These are phyloP conservation scores for Drosophila maculinotata DNA, from an alignment of 2,888 invertebrate species.

Conservation along the genomic window DNA sequence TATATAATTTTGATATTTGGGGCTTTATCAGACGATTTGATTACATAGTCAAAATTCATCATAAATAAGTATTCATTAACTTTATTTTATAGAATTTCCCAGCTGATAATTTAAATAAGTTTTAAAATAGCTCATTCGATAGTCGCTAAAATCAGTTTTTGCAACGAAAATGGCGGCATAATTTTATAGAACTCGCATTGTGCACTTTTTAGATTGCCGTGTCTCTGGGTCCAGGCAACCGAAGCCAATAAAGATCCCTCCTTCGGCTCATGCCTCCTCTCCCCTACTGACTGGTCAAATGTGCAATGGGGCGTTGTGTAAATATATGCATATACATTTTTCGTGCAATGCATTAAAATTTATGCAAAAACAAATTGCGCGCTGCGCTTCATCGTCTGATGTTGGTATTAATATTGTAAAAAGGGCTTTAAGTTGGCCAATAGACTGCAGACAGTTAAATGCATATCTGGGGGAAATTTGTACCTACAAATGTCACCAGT, in stretches of 20 bases:
- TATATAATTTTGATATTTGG: not conserved
- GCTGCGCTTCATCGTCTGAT: conserved; percentile 12
- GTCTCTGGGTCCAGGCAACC: conserved; percentile 43
- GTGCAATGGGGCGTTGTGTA: conserved; percentile 74
- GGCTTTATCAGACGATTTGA: no score
- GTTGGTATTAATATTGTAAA: conserved; percentile 44
- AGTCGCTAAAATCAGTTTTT: conserved; percentile 20
- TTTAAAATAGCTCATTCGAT: conserved; percentile 21
- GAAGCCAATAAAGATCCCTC: conserved; percentile 41
- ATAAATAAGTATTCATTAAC: no score
- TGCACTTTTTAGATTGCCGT: conserved; percentile 29
- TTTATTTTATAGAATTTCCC: not conserved
- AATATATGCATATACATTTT: conserved; percentile 75
- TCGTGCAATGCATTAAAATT: conserved; percentile 73
- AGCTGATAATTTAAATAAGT: not conserved
- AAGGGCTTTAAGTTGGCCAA: conserved; percentile 51
- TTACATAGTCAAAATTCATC: no score
- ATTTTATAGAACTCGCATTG: conserved; percentile 37
- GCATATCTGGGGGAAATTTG: conserved; percentile 40
- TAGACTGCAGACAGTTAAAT: conserved; percentile 55
- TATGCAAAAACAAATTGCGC: conserved; percentile 67
- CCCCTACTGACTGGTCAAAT: conserved; percentile 32
- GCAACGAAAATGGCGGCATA: conserved; percentile 24
- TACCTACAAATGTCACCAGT: conserved; percentile 46
- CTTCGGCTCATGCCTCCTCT: not conserved